Evolutionary conservation across 2,797 vertebrate genomes (phyloP), one percentile per base, ranked within the genome.

Genomic region (Phataginus tricuspis): DNA sequence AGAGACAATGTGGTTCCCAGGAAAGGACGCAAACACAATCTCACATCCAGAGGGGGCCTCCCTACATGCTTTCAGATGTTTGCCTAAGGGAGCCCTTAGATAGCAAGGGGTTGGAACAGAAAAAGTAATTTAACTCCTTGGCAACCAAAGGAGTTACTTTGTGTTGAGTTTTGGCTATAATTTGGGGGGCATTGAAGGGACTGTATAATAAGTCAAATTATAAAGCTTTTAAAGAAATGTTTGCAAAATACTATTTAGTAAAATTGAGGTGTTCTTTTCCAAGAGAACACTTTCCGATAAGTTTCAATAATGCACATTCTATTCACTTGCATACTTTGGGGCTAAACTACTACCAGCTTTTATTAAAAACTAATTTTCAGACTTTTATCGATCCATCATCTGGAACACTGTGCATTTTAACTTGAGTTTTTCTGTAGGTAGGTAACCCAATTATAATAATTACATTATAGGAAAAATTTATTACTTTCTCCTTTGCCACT

Each of bases 361-460:
- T 96, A 96, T 96, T 90, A 95, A 97, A 95, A 89, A 92, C 39
- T 42, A 95, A 95, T 95, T 96, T 97, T 96, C 39, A 66, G 51
- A 49, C 39, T 91, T 92, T 95, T 95, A 86, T 95, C 95, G 95
- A 9, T 89, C 39, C 19, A 86, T 42, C 66, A 94, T 89, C 85
- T 96, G 74, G 79, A 90, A 69, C 53, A 59, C 12, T 77, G 42
- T 59, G 57, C 10, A 49, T 90, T 93, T 86, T 64, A 89, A 87
- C 64, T 95, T 88, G 55, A 42, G 53, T 80, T 91, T 91, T 97
- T 97, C 34, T 93, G 59, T 92, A 78, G 27, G 59, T 90, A 92
- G 64, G 83, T 96, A 97, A 95, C 53, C 34, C 45, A 85, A 77
- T 91, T 86, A 94, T 74, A 94, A 69, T 85, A 89, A 85, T 94